Conservation (phyloP, 2,113 vertebrate genomes). For the Monopterus albus region DNA sequence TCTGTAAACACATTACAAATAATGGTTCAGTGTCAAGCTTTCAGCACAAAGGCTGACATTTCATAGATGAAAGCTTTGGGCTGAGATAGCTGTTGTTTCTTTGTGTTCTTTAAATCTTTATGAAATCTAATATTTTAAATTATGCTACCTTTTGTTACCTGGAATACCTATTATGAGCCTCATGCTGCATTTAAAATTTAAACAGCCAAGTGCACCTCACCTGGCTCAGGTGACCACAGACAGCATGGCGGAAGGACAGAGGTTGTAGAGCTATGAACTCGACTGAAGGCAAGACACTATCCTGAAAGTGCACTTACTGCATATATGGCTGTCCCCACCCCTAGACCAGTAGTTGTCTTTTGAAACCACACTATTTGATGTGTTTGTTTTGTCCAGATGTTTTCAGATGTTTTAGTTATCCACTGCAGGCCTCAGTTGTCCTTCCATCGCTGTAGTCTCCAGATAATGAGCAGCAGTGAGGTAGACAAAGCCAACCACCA, state of each 20-base stretch:
- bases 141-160: not conserved
- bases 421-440: too few species aligned
- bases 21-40: conserved; percentile 6
- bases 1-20: conserved; percentile 8
- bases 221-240: not conserved
- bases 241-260: too few species aligned
- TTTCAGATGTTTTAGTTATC: too few species aligned
- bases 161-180: not conserved
- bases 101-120: conserved; percentile 1
- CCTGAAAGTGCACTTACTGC: too few species aligned
- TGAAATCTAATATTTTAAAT: not conserved
- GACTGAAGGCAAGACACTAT: too few species aligned
- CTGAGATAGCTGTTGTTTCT: conserved; percentile 1
- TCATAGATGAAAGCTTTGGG: conserved; percentile 4
- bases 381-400: too few species aligned
- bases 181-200: too few species aligned
- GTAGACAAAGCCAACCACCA: not conserved
- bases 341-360: too few species aligned
- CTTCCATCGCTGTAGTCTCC: not conserved
- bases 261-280: too few species aligned
- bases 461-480: not conserved
- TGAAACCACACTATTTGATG: too few species aligned
- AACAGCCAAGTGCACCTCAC: too few species aligned
- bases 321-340: too few species aligned
- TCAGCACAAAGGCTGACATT: not conserved